Base-by-base conservation (phyloP, 2,797 vertebrate genomes). In the Coccyzus lansbergi region DNA sequence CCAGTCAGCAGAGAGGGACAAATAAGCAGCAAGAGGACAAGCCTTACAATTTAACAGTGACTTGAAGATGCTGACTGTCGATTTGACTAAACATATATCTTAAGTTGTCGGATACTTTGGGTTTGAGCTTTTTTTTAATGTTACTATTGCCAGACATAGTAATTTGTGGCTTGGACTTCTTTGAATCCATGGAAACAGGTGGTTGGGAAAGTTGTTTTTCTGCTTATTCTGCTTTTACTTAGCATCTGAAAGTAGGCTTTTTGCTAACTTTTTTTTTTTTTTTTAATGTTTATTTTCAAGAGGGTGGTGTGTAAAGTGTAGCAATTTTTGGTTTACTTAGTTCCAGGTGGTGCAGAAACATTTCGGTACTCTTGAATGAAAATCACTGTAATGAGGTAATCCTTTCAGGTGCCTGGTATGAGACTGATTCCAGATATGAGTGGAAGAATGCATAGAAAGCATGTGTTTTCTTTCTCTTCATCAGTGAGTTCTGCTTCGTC, bases 11-110 rank as follows among this genome's bases (percentile, higher is more conserved):
- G 34, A 53, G 14, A 49, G 52, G 16, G 19, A 62, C 64, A 18
- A 49, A 38, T 49, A 17, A 8, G 16, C 11, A 49, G 78, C 40
- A 48, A 51, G 15, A 55, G n/a, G 15, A 69, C 44, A 26, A 75
- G 36, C 15, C 15, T 62, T 28, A 5, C 5, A 44, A 1, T 62
- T 65, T 42, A 75, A 0, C 46, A n/a, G 31, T 16, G n/a, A 4
- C 40, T 72, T 36, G 53, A 17, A 29, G 40, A 15, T 83, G 48
- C 40, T 59, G 19, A 16, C 63, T 20, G 25, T 48, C 75, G 7
- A 2, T 51, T 34, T 69, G 56, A 24, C 31, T 64, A 40, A 46
- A 36, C 0, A 0, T 28, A 14, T 19, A 6, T 13, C 5, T 55
- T 7, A 19, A 12, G 38, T 19, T 79, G 15, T 29, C 31, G 59